Evolutionary conservation across 2,113 vertebrate species (phyloP), one percentile per base, ranked within the genome.

Genomic region (Hyaena hyaena): DNA sequence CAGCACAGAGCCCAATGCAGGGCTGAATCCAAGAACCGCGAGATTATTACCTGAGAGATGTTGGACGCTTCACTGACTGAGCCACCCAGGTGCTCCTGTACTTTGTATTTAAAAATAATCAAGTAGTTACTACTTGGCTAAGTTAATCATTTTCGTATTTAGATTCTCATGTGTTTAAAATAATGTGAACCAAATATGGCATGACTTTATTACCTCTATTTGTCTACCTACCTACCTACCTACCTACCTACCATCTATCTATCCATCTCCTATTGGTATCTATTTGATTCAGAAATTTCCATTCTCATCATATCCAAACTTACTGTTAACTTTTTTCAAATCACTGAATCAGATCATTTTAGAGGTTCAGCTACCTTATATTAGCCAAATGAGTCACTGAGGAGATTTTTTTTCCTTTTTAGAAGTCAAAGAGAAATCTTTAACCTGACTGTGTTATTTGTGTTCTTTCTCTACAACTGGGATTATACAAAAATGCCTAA

Each of bases 341-440:
- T 84, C 33, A 88, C 3, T 48, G 31, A 80, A n/a, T 81, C 50
- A 71, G 15, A 71, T 39, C 17, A 79, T 83, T 93, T 92, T 71
- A 71, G 19, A 53, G 31, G 35, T 35, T 80, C 1, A 4, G 1
- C 4, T 61, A 7, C 28, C 7, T 81, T 0, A 4, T 93, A 45
- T 24, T 95, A 90, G 4, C 0, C 39, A 79, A 87, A 58, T 90
- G 53, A 97, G 5, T 23, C n/a, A 65, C 15, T 45, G 28, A 74
- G 39, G 86, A 39, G 50, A 50, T 11, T 63, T 88, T 90, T 84
- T 84, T 80, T 58, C 66, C 26, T 65, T 61, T 95, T 94, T 80
- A 96, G 79, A 63, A 69, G 73, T 93, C 43, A 28, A 12, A 92
- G 31, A 85, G 39, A 91, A 93, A 88, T 85, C 3, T 14, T 88